Percentiles rank a stretch among this genome's conserved stretches.
phyloP scores from a whole-genome alignment of 2,888 invertebrate genomes.

The Mayetiola destructor region DNA sequence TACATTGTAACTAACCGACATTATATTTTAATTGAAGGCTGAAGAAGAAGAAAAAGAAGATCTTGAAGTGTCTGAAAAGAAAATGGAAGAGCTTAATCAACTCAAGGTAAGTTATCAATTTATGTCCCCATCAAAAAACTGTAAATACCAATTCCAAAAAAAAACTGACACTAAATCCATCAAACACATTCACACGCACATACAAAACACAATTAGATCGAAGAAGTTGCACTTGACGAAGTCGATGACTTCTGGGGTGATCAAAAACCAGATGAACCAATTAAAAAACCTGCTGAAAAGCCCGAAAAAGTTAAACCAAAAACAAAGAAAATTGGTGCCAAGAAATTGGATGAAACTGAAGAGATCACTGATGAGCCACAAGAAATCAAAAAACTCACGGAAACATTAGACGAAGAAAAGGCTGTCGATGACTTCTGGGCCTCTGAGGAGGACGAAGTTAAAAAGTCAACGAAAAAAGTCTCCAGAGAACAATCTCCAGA shows the following conservation, averaged over 20 bases:
- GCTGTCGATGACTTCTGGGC: conserved; percentile 15
- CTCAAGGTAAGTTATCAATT: conserved; percentile 24
- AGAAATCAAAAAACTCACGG: conserved; percentile 31
- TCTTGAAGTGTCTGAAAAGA: conserved; percentile 16
- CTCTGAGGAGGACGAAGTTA: too few relatives aligned
- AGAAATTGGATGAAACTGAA: conserved; percentile 34
- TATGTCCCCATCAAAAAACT: background rate
- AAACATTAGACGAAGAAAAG: conserved; percentile 22
- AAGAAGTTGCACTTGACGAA: conserved; percentile 34
- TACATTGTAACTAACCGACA: background rate
- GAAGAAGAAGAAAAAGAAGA: conserved; percentile 22
- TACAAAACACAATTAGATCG: background rate
- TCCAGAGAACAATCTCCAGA: background rate
- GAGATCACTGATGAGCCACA: conserved; percentile 35
- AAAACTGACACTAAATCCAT: background rate
- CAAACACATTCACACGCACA: conserved; percentile 4
- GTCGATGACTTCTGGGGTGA: conserved; percentile 24
- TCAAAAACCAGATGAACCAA: conserved; percentile 22
- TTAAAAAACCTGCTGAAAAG: conserved; percentile 17
- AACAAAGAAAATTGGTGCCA: conserved; percentile 19
- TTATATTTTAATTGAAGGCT: background rate
- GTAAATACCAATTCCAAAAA: background rate
- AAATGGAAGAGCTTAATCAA: conserved; percentile 12
- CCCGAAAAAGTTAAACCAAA: background rate
- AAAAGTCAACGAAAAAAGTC: conserved; percentile 34